A percentile compares a stretch with the other conserved stretches of the same genome.
These are phyloP conservation scores for Drosophila baimaii DNA, from an alignment of 1,140 invertebrate species.

Conservation along the genomic window DNA sequence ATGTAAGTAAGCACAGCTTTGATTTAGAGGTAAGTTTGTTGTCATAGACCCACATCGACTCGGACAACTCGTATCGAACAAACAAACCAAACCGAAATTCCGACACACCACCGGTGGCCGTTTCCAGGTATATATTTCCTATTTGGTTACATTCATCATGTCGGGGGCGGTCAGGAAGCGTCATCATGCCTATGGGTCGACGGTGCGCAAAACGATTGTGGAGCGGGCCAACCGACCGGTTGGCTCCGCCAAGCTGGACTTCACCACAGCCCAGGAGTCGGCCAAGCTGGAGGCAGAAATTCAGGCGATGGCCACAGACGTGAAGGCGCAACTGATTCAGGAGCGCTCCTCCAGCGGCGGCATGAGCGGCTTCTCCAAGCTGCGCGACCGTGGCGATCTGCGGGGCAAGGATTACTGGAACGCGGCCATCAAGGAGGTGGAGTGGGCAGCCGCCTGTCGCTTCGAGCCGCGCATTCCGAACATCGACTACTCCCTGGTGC, in stretches of 20 bases:
- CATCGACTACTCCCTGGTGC: constrained; percentile 70
- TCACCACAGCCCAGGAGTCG: not conserved
- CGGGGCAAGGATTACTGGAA: constrained; percentile 62
- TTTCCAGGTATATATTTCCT: not conserved
- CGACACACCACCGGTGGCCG: not conserved
- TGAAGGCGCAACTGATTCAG: constrained; percentile 28
- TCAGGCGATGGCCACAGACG: constrained; percentile 20
- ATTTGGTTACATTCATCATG: not conserved
- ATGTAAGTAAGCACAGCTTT: not conserved
- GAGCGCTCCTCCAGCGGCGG: constrained; percentile 51
- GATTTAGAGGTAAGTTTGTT: not conserved
- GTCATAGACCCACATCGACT: constrained; percentile 18
- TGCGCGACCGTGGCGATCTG: constrained; percentile 31
- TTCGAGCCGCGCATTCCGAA: constrained; percentile 58
- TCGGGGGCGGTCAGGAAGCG: constrained; percentile 4
- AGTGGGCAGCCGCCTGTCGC: constrained; percentile 53
- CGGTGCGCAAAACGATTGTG: constrained; percentile 27
- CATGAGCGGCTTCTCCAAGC: constrained; percentile 48
- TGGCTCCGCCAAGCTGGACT: constrained; percentile 25
- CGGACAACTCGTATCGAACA: constrained; percentile 19
- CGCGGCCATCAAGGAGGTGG: constrained; percentile 65
- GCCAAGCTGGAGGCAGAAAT: constrained; percentile 9
- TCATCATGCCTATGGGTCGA: constrained; percentile 25
- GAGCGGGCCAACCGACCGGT: constrained; percentile 30
- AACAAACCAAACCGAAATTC: constrained; percentile 31